Base-by-base conservation (phyloP, 2,888 invertebrate species). In the Drosophila subsilvestris region DNA sequence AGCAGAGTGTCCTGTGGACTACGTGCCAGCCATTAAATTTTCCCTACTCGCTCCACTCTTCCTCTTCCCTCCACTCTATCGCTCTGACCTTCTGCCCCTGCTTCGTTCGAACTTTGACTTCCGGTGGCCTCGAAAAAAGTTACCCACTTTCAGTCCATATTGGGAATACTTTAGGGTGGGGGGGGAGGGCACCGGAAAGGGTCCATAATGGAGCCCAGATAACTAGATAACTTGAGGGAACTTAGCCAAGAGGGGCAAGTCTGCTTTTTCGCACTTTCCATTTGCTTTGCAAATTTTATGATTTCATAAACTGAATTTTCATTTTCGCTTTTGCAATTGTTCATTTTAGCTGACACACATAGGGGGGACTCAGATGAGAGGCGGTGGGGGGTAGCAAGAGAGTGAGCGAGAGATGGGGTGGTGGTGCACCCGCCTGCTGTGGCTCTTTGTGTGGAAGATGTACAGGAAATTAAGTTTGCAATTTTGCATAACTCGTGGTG, bases 211-310 rank as follows among this genome's bases (percentile, higher is more conserved):
- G n/a, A n/a, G 59, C 44, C 57, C 7, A 14, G 22, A 29, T 20
- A n/a, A 54, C 29, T 65, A 43, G 48, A 43, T 66, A 55, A 66
- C 43, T 49, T 55, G 44, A 7, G 37, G 14, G 6, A 37, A 37
- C 37, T 66, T 66, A 49, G 66, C 54, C 54, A 17, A 17, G 18
- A n/a, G 42, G 22, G 18, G 44, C 32, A 57, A 47, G 54, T 55
- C 44, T 37, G 53, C 42, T 22, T 56, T 47, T 63, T 51, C 57
- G 45, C 71, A 48, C 60, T 58, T 84, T 75, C 70, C 72, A 82
- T 85, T 87, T 81, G 69, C 77, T 74, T 79, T 75, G 77, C 69
- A 81, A 85, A 81, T 87, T 85, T 79, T 75, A 84, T 87, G 82
- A 74, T 77, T 78, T 69, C 76, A 72, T 70, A 75, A 75, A 86